These are phyloP conservation scores for Chorisops tibialis DNA, from an alignment of 2,888 invertebrate genomes.

Conservation along the genomic window DNA sequence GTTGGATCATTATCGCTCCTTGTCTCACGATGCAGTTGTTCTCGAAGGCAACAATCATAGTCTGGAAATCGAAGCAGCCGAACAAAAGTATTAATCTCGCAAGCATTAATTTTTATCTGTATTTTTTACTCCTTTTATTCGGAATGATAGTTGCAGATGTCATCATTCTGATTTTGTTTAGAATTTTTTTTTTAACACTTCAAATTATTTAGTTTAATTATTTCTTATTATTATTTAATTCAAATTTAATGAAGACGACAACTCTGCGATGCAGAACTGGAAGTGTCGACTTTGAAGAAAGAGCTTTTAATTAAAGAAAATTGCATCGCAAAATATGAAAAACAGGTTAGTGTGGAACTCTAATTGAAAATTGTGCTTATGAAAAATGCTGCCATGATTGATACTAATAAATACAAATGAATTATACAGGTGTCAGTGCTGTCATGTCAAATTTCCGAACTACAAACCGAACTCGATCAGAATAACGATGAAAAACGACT, in stretches of 20 bases:
- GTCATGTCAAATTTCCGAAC: slow-evolving; percentile 57
- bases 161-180: slow-evolving; percentile 29
- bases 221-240: not conserved
- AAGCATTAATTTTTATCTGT: not conserved
- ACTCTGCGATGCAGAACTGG: slow-evolving; percentile 56
- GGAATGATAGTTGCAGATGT: slow-evolving; percentile 42
- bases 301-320: slow-evolving; percentile 58
- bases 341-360: slow-evolving; percentile 51
- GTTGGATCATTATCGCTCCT: slow-evolving; percentile 73
- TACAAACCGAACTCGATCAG: slow-evolving; percentile 65
- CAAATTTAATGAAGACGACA: slow-evolving; percentile 45
- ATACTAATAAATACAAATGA: not conserved
- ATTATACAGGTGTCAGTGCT: slow-evolving; percentile 47
- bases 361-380: not conserved
- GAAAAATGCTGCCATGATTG: not conserved
- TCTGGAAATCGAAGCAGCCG: slow-evolving; percentile 71
- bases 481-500: slow-evolving; percentile 58
- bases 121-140: slow-evolving; percentile 39
- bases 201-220: not conserved
- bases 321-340: slow-evolving; percentile 57
- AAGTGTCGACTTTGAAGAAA: slow-evolving; percentile 63
- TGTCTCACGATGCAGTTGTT: slow-evolving; percentile 72
- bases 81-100: slow-evolving; percentile 55
- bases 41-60: slow-evolving; percentile 77
- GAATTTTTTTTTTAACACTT: slow-evolving; percentile 46